phyloP scores from a whole-genome alignment of 2,888 invertebrate species.

The Drosophila nr. medialis region DNA sequence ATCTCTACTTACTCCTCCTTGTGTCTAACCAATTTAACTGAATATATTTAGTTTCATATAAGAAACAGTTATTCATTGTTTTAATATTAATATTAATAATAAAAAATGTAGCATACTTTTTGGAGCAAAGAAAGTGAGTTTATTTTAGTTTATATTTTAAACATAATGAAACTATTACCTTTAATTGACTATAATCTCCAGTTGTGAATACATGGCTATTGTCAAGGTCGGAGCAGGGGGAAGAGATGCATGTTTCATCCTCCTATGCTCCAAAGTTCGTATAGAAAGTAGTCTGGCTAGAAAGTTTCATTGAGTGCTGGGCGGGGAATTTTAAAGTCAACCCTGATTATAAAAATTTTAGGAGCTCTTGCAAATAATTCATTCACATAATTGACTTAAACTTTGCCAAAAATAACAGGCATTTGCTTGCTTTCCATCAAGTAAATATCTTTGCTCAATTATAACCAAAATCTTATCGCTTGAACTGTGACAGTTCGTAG shows the following conservation, averaged over 20 bases:
- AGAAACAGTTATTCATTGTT: not conserved
- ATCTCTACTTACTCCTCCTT: rapidly evolving
- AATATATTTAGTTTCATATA: not conserved
- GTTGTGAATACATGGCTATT: not conserved
- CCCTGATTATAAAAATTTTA: not conserved
- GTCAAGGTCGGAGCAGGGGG: rapidly evolving
- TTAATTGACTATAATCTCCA: not conserved
- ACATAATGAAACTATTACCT: not conserved
- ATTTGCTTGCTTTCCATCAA: not conserved
- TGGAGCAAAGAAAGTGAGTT: not conserved
- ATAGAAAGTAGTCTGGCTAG: not conserved
- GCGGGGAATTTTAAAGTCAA: not conserved
- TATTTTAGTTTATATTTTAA: rapidly evolving
- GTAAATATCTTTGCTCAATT: not conserved
- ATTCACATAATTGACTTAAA: not conserved
- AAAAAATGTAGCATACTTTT: constrained; percentile 17
- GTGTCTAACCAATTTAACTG: not conserved
- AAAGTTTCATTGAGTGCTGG: not conserved
- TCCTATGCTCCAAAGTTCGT: not conserved
- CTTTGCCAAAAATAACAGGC: too few relatives aligned
- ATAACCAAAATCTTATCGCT: not conserved
- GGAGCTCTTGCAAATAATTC: not conserved
- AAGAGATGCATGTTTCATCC: not conserved
- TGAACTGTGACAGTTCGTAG: not conserved
- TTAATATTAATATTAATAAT: not conserved